These are phyloP conservation scores for Marmota flaviventris DNA, from an alignment of 2,113 vertebrate genomes.

Conservation along the genomic window DNA sequence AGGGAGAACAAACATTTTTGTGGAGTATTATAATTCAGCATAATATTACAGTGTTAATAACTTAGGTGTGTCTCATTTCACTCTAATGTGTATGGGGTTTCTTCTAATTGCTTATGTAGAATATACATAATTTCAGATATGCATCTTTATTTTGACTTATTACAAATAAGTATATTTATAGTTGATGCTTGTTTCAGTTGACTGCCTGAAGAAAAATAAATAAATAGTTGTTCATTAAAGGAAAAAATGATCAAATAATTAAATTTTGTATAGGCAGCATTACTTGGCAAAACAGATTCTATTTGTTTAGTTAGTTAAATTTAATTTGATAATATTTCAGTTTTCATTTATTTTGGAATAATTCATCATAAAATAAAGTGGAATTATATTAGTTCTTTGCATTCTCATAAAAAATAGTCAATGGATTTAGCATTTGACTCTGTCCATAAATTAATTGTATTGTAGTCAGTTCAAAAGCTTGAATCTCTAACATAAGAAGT, in stretches of 20 bases:
- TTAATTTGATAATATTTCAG: constrained; percentile 54
- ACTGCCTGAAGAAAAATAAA: constrained; percentile 35
- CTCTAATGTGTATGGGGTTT: not conserved
- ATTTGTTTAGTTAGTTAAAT: constrained; percentile 58
- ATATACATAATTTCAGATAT: constrained; percentile 8
- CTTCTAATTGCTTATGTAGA: not conserved
- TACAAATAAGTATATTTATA: not conserved
- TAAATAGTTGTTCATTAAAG: not conserved
- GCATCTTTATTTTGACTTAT: constrained; percentile 29
- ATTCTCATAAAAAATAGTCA: constrained; percentile 41
- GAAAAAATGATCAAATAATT: constrained; percentile 30
- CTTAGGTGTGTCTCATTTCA: not conserved
- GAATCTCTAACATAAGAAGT: not conserved
- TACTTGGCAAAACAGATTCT: constrained; percentile 14
- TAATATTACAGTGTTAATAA: not conserved
- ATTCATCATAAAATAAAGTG: constrained; percentile 21
- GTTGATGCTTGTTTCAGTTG: constrained; percentile 36
- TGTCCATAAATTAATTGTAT: constrained; percentile 28
- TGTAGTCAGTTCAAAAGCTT: not conserved
- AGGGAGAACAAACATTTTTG: not conserved
- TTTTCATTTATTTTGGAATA: constrained; percentile 61
- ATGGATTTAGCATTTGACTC: not conserved
- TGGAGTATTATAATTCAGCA: not conserved
- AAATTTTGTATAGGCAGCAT: not conserved
- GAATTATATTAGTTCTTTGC: constrained; percentile 11